Evolutionary conservation across 2,888 invertebrate genomes (phyloP).

Genomic region (Oscheius myriophilus): DNA sequence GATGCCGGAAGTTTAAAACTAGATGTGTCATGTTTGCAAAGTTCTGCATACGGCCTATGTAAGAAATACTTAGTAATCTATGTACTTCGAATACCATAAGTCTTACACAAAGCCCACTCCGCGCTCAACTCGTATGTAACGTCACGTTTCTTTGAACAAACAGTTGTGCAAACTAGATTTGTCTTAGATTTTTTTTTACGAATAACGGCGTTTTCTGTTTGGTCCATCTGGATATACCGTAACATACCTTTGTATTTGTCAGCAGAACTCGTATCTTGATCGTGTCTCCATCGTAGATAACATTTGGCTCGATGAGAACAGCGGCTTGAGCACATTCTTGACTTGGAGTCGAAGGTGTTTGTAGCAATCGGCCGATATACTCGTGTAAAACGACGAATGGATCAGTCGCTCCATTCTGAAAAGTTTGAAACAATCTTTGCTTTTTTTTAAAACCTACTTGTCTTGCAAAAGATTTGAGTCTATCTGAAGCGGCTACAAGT

Average conservation of each 20-base stretch:
- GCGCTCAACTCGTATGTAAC: no score
- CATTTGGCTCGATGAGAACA: conserved; percentile 36
- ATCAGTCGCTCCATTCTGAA: conserved; percentile 47
- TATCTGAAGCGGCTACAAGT: conserved; percentile 47
- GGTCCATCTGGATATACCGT: no score
- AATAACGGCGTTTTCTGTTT: no score
- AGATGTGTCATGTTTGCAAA: no score
- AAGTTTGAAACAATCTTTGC: neutral
- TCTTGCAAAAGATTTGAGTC: conserved; percentile 48
- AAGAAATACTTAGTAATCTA: no score
- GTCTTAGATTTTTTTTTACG: no score
- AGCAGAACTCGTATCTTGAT: conserved; percentile 36
- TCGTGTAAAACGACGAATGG: conserved; percentile 53
- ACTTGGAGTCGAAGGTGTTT: conserved; percentile 4
- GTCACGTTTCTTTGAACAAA: no score
- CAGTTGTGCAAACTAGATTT: no score
- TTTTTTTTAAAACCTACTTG: conserved; percentile 34
- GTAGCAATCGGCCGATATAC: conserved; percentile 47
- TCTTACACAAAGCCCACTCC: no score
- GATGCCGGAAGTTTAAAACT: no score
- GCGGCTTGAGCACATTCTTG: conserved; percentile 40
- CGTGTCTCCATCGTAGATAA: conserved; percentile 41
- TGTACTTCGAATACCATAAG: no score
- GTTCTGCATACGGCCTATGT: no score
- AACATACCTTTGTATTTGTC: conserved; percentile 34